Conservation (phyloP, 2,113 vertebrate genomes). For the Polypterus bichir region DNA sequence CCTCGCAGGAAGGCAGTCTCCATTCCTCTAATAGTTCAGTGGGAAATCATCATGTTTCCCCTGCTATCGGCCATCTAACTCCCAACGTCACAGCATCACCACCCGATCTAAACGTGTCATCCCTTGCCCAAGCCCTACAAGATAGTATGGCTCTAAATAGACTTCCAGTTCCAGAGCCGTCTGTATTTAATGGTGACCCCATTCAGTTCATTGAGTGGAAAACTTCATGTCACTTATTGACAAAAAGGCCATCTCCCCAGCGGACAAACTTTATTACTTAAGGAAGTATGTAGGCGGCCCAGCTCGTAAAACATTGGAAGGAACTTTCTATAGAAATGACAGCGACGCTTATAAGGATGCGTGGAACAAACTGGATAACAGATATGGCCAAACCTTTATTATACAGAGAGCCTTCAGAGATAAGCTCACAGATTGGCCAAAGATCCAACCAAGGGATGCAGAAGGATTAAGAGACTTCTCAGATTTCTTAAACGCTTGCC, state of each 20-base stretch:
- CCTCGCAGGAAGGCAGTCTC: too few relatives aligned
- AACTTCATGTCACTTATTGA: not conserved
- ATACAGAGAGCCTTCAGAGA: too few relatives aligned
- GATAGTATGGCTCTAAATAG: conserved; percentile 6
- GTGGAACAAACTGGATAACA: too few relatives aligned
- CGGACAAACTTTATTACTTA: conserved; percentile 10
- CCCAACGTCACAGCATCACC: too few relatives aligned
- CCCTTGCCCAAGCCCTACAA: too few relatives aligned
- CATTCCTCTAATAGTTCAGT: too few relatives aligned
- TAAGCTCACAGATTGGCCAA: too few relatives aligned
- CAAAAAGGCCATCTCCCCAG: conserved; percentile 1
- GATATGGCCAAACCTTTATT: too few relatives aligned
- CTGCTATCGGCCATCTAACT: too few relatives aligned
- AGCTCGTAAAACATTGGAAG: conserved; percentile 5
- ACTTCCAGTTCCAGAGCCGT: conserved; percentile 13
- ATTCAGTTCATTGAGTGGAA: conserved; percentile 17
- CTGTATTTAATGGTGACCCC: conserved; percentile 4
- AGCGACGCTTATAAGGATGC: too few relatives aligned
- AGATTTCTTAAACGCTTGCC: conserved; percentile 13
- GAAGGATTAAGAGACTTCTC: conserved; percentile 9
- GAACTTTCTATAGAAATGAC: conserved; percentile 6
- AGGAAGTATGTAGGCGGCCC: conserved; percentile 14
- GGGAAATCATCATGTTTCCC: too few relatives aligned
- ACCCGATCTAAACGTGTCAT: too few relatives aligned
- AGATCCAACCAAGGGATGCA: not conserved